These are phyloP conservation scores for Acleris sparsana DNA, from an alignment of 2,888 invertebrate genomes.

Conservation along the genomic window DNA sequence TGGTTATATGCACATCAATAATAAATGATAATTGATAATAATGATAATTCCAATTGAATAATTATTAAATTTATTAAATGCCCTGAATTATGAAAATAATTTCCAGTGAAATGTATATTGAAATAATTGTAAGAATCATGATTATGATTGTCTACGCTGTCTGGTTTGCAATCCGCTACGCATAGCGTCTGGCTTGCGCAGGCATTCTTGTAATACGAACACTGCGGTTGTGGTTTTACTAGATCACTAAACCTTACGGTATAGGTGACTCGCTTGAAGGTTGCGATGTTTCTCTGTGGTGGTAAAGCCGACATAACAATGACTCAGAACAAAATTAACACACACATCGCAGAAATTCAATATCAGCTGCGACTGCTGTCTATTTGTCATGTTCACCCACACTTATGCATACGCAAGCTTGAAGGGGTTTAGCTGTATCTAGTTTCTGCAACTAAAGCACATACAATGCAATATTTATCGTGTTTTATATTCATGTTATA, in stretches of 20 bases:
- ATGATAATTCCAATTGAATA: constrained; percentile 1
- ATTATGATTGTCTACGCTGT: constrained; percentile 20
- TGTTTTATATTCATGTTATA: background rate
- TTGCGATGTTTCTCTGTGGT: too few species aligned
- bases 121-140: constrained; percentile 13
- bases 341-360: too few species aligned
- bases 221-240: constrained; percentile 31
- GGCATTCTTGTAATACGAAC: constrained; percentile 21
- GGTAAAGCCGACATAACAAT: too few species aligned
- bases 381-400: too few species aligned
- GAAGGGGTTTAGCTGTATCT: too few species aligned
- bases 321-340: too few species aligned
- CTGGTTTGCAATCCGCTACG: constrained; percentile 5
- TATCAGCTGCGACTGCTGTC: too few species aligned
- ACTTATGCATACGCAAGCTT: too few species aligned
- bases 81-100: constrained; percentile 27
- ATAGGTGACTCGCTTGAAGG: background rate
- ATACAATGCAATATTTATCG: background rate
- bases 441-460: background rate
- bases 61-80: constrained; percentile 8
- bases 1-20: background rate
- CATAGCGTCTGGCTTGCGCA: constrained; percentile 8
- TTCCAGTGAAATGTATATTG: constrained; percentile 14
- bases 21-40: constrained; percentile 14
- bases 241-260: constrained; percentile 29